These are phyloP conservation scores for Stegodyphus dumicola DNA, from an alignment of 1,140 invertebrate genomes.

Conservation along the genomic window DNA sequence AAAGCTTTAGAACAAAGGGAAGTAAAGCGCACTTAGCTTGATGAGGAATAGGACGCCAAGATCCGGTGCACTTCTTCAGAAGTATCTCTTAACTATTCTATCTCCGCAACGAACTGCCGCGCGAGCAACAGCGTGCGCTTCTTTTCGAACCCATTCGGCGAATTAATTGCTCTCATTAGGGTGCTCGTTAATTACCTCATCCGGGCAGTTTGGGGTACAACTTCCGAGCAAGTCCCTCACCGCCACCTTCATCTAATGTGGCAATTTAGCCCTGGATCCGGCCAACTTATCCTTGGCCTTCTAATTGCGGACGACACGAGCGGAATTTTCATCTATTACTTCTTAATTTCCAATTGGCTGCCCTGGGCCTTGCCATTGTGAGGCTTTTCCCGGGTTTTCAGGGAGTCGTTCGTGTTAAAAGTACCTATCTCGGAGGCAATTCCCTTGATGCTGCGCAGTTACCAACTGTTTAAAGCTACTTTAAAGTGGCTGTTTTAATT, in stretches of 20 bases:
- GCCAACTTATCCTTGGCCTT: conserved; percentile 2
- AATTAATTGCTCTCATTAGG: conserved; percentile 58
- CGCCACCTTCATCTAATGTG: conserved; percentile 4
- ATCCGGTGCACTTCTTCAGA: conserved; percentile 17
- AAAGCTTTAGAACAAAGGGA: conserved; percentile 28
- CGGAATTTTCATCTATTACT: conserved; percentile 51
- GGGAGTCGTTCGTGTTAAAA: conserved; percentile 9
- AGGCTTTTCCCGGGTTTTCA: neutral
- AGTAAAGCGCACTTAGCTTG: conserved; percentile 42
- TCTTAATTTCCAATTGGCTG: conserved; percentile 52
- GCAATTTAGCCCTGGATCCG: conserved; percentile 19
- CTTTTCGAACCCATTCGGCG: conserved; percentile 43
- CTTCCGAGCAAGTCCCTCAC: neutral
- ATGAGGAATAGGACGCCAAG: conserved; percentile 31
- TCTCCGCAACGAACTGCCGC: neutral
- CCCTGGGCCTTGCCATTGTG: conserved; percentile 18
- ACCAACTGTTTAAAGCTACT: conserved; percentile 16
- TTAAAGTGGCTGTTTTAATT: too few relatives aligned
- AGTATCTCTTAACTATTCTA: conserved; percentile 33
- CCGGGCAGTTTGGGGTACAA: conserved; percentile 35
- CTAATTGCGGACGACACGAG: conserved; percentile 24
- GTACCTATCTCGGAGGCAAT: neutral
- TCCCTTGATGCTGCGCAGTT: conserved; percentile 5
- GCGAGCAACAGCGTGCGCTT: conserved; percentile 35
- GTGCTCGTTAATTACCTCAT: conserved; percentile 49